A percentile compares a stretch with the other conserved stretches of the same genome.
Conservation (phyloP, 2,888 invertebrate species). For the Carterocephalus palaemon region DNA sequence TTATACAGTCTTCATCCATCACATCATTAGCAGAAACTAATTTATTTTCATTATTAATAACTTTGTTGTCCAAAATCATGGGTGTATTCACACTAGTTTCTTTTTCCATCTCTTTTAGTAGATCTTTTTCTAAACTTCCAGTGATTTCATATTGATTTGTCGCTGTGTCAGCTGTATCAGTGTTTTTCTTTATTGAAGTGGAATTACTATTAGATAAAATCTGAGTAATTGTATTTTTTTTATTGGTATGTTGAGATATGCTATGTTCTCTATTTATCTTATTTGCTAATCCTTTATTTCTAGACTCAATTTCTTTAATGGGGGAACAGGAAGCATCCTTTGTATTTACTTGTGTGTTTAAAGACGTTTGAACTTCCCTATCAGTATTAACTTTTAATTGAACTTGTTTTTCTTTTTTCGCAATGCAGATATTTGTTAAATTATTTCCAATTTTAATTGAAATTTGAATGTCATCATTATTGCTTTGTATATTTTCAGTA, state of each 20-base stretch:
- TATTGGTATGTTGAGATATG: slow-evolving; percentile 24
- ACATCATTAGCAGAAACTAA: slow-evolving; percentile 22
- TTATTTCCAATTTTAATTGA: slow-evolving; percentile 62
- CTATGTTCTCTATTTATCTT: slow-evolving; percentile 30
- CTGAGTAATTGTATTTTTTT: slow-evolving; percentile 25
- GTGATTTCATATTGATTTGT: slow-evolving; percentile 61
- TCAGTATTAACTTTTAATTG: slow-evolving; percentile 59
- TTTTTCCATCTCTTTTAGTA: slow-evolving; percentile 55
- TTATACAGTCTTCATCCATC: slow-evolving; percentile 40
- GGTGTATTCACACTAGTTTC: slow-evolving; percentile 25
- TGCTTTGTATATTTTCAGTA: slow-evolving; percentile 26
- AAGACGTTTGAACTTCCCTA: slow-evolving; percentile 57
- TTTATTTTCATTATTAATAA: slow-evolving; percentile 18
- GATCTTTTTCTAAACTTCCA: slow-evolving; percentile 64
- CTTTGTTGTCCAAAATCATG: too few relatives aligned
- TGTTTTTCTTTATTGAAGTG: slow-evolving; percentile 53
- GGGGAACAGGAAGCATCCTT: slow-evolving; percentile 30
- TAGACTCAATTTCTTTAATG: slow-evolving; percentile 33
- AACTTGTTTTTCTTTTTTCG: slow-evolving; percentile 57
- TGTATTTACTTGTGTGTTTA: slow-evolving; percentile 32
- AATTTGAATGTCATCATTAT: slow-evolving; percentile 60
- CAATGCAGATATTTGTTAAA: slow-evolving; percentile 59
- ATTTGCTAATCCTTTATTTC: slow-evolving; percentile 32
- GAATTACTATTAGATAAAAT: slow-evolving; percentile 35
- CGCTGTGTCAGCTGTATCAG: slow-evolving; percentile 64